Conservation (phyloP, 1,140 invertebrate species). For the Diplogasteroides magnus region DNA sequence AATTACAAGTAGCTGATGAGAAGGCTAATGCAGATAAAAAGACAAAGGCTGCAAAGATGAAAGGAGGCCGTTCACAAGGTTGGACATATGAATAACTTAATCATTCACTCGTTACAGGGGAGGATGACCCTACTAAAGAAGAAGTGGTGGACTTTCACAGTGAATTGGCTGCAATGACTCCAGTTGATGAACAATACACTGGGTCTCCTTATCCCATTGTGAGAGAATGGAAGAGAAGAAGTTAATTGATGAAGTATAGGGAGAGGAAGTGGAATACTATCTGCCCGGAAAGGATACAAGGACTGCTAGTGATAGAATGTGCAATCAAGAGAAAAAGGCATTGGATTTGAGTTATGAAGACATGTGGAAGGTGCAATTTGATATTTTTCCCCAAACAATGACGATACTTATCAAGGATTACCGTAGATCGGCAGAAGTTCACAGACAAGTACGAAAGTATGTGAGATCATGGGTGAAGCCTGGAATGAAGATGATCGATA, state of each 20-base stretch:
- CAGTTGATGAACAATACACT: background rate
- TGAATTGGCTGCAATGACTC: background rate
- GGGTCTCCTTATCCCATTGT: background rate
- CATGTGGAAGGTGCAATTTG: slow-evolving; percentile 85
- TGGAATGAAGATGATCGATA: slow-evolving; percentile 98
- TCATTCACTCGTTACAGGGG: no score
- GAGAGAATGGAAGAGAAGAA: background rate
- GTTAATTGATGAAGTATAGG: background rate
- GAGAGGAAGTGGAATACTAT: background rate
- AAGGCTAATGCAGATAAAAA: slow-evolving; percentile 15
- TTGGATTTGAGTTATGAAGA: slow-evolving; percentile 65
- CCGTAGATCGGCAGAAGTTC: slow-evolving; percentile 89
- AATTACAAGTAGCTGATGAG: slow-evolving; percentile 24
- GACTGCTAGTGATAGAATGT: slow-evolving; percentile 55
- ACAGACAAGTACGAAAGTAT: slow-evolving; percentile 83
- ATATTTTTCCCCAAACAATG: slow-evolving; percentile 60
- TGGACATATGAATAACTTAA: no score
- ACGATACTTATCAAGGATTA: slow-evolving; percentile 86
- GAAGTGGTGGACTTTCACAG: background rate
- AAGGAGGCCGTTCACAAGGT: background rate
- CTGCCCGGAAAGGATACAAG: slow-evolving; percentile 39
- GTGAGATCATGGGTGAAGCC: slow-evolving; percentile 87
- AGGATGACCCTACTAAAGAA: no score
- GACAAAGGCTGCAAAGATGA: slow-evolving; percentile 18
- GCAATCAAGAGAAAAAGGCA: slow-evolving; percentile 79